These are phyloP conservation scores for Catalaphyllia jardinei DNA, from an alignment of 64 coral and sea anemone species.

Conservation along the genomic window DNA sequence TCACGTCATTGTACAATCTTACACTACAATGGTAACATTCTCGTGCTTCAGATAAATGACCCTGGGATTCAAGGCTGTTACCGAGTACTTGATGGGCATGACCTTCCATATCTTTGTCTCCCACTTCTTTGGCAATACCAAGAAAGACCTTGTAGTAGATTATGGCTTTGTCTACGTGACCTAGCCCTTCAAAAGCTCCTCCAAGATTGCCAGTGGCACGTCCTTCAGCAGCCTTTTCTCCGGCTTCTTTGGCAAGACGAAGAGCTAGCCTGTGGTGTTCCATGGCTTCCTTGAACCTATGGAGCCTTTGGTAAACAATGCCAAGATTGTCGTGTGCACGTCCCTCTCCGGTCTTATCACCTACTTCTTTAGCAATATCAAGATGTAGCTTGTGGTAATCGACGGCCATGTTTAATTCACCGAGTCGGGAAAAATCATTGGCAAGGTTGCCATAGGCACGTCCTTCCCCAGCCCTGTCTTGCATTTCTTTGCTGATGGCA, in stretches of 20 bases:
- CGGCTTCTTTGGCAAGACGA: background rate
- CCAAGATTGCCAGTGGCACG: conserved; percentile 15
- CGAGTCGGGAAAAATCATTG: too few relatives aligned
- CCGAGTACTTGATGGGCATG: background rate
- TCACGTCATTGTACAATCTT: background rate
- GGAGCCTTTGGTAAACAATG: background rate
- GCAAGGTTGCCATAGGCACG: too few relatives aligned
- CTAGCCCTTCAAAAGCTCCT: background rate
- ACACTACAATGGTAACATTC: background rate
- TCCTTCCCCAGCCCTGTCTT: too few relatives aligned
- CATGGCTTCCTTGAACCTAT: background rate
- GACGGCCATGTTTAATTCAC: too few relatives aligned
- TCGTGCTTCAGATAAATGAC: background rate
- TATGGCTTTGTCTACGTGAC: background rate
- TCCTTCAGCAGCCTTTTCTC: conserved; percentile 5
- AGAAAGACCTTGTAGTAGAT: background rate
- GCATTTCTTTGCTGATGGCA: too few relatives aligned
- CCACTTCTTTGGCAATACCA: background rate
- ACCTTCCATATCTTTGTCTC: background rate
- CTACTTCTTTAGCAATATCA: background rate
- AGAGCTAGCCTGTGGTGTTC: conserved; percentile 3
- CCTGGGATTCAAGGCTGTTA: background rate
- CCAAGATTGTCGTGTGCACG: background rate
- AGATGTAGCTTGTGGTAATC: background rate
- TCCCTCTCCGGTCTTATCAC: background rate